Conservation (phyloP, 2,888 invertebrate genomes). For the Cephus runcator region DNA sequence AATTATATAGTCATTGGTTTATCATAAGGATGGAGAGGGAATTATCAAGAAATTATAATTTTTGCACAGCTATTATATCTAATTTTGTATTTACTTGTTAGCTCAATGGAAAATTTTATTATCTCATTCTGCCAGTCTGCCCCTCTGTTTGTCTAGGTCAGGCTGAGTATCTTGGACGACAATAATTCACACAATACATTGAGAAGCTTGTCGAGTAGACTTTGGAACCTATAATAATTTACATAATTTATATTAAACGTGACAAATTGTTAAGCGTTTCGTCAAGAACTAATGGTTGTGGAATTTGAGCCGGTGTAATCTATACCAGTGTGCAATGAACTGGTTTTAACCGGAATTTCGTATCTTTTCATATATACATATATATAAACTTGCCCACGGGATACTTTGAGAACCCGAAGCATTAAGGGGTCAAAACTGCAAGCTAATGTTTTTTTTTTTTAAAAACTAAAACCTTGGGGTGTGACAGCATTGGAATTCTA, state of each 20-base stretch:
- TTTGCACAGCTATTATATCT: neutral
- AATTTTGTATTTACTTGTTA: too few relatives aligned
- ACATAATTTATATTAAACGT: conserved; percentile 18
- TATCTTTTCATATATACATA: conserved; percentile 6
- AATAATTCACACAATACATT: neutral
- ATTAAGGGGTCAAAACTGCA: too few relatives aligned
- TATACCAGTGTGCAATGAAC: conserved; percentile 24
- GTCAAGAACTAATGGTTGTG: conserved; percentile 27
- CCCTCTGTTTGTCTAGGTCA: neutral
- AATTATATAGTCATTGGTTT: too few relatives aligned
- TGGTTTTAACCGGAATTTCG: conserved; percentile 35
- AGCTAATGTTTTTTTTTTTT: too few relatives aligned
- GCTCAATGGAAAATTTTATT: neutral
- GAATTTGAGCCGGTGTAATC: conserved; percentile 39
- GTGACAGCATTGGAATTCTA: too few relatives aligned
- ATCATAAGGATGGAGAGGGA: neutral
- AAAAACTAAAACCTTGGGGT: too few relatives aligned
- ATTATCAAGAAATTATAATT: neutral
- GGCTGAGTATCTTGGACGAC: neutral
- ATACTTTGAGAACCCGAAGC: too few relatives aligned
- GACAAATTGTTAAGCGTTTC: conserved; percentile 4
- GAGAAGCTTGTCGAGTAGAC: conserved; percentile 21
- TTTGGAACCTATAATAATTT: conserved; percentile 36
- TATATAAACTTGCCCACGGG: too few relatives aligned
- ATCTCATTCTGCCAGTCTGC: neutral